phyloP scores from a whole-genome alignment of 2,113 vertebrate species.

The Chrysochloris asiatica region DNA sequence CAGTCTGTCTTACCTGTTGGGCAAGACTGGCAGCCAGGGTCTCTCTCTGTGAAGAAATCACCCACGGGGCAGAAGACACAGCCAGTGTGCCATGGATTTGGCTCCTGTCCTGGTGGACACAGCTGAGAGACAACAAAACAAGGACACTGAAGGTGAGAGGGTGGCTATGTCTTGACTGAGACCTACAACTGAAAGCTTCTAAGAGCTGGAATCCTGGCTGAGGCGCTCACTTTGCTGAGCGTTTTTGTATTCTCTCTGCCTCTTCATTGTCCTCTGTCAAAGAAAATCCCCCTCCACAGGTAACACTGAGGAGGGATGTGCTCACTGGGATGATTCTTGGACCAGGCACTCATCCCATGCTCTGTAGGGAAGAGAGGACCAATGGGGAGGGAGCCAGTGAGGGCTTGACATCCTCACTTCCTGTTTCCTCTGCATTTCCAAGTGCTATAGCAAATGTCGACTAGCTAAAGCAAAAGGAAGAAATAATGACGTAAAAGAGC shows the following conservation, averaged over 20 bases:
- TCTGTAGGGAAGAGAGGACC: not conserved
- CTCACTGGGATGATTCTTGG: fast-evolving
- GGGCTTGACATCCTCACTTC: not conserved
- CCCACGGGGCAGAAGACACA: conserved; percentile 82
- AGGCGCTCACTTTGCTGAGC: not conserved
- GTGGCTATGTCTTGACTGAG: not conserved
- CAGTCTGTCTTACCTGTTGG: conserved; percentile 84
- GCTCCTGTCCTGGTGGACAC: conserved; percentile 85
- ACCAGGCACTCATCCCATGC: not conserved
- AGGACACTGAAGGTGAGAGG: not conserved
- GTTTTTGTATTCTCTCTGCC: not conserved
- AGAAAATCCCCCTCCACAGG: not conserved
- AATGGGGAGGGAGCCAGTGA: not conserved
- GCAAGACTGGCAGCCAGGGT: conserved; percentile 83
- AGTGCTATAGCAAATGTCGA: not conserved
- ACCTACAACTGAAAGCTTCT: not conserved
- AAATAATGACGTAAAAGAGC: too few species aligned
- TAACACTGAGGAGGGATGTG: not conserved
- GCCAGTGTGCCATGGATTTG: conserved; percentile 72
- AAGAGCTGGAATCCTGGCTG: not conserved
- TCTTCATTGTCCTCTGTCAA: not conserved
- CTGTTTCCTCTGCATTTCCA: not conserved
- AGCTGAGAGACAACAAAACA: conserved; percentile 55
- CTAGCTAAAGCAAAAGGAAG: too few species aligned
- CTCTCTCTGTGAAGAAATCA: conserved; percentile 80